Evolutionary conservation across 2,113 vertebrate species (phyloP).

Genomic region (Eulemur rufifrons): DNA sequence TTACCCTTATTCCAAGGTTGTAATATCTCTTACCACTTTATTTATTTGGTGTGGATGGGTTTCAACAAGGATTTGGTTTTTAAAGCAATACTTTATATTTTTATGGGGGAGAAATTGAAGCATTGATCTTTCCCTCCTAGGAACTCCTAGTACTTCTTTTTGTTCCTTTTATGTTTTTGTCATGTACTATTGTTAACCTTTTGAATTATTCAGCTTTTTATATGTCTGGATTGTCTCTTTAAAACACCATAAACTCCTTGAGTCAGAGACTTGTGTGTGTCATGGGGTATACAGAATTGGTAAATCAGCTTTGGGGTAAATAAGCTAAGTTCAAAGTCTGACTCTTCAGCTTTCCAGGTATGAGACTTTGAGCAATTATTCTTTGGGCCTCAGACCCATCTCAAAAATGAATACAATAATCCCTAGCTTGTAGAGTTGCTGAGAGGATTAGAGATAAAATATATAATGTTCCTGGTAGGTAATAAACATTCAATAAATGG

Average conservation of each 20-base stretch:
- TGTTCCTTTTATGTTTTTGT: constrained; percentile 33
- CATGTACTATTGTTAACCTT: neutral
- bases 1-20: constrained; percentile 56
- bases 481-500: neutral
- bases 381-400: neutral
- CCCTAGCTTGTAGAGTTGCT: neutral
- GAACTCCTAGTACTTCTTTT: neutral
- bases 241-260: neutral
- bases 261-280: neutral
- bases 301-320: neutral
- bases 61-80: constrained; percentile 61
- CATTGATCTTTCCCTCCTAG: neutral
- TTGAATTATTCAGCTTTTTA: constrained; percentile 23
- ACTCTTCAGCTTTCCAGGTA: neutral
- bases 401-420: constrained; percentile 29
- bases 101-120: constrained; percentile 19
- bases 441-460: neutral
- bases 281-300: neutral
- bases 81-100: constrained; percentile 34
- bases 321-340: neutral
- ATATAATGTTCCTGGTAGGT: neutral
- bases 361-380: constrained; percentile 31
- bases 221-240: constrained; percentile 12
- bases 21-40: constrained; percentile 40
- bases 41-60: constrained; percentile 37